These are phyloP conservation scores for Bolborhynchus lineola DNA, from an alignment of 2,113 vertebrate genomes.

Conservation along the genomic window DNA sequence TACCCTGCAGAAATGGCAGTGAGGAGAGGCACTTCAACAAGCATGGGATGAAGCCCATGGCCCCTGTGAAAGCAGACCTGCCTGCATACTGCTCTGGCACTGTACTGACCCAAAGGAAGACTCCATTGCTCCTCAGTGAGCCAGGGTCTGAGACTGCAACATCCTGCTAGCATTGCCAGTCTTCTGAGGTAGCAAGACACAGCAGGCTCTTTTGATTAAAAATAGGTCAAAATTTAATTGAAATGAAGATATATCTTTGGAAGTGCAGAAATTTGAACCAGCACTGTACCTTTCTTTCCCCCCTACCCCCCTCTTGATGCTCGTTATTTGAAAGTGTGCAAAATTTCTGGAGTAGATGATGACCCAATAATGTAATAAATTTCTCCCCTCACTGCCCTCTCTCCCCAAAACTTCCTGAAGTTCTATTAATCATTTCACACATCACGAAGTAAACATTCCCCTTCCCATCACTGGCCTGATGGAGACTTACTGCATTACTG, in stretches of 20 bases:
- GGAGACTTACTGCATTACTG: not conserved
- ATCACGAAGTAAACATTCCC: not conserved
- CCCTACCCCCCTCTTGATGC: not conserved
- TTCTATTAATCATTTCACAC: slow-evolving; percentile 29
- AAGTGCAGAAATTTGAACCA: slow-evolving; percentile 3
- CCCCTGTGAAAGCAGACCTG: rapidly evolving
- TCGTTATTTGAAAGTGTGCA: not conserved
- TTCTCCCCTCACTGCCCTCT: not conserved
- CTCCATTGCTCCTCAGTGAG: not conserved
- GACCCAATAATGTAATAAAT: not conserved
- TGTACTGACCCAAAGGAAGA: not conserved
- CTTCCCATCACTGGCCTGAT: not conserved
- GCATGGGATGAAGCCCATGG: rapidly evolving
- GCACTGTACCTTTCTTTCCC: not conserved
- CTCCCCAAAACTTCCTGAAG: not conserved
- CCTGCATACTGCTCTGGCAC: not conserved
- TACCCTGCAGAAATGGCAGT: not conserved
- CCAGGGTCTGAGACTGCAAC: not conserved
- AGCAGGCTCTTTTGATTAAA: slow-evolving; percentile 29
- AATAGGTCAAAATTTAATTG: slow-evolving; percentile 52
- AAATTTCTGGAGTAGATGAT: not conserved
- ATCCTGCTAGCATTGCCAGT: not conserved
- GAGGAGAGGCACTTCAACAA: not conserved
- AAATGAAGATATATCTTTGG: slow-evolving; percentile 8
- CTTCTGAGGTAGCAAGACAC: slow-evolving; percentile 17